Conservation (phyloP, 2,888 invertebrate species). For the Busseola fusca region DNA sequence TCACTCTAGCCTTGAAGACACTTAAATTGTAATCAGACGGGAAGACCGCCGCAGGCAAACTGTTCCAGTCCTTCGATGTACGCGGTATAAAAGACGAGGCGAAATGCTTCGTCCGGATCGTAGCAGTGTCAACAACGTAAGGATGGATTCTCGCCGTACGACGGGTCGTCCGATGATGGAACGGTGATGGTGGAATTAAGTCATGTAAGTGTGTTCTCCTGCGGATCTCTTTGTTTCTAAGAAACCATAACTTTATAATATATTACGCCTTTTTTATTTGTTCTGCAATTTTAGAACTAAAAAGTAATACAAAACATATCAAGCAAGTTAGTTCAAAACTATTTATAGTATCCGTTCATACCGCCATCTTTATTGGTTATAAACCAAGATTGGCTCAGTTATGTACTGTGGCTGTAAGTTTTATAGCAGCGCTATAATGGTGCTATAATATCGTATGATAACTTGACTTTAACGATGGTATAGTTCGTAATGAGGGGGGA, state of each 20-base stretch:
- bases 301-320: constrained; percentile 22
- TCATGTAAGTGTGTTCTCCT: too few species aligned
- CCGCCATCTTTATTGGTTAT: constrained; percentile 58
- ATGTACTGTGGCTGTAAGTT: constrained; percentile 60
- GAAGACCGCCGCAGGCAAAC: too few species aligned
- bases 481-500: constrained; percentile 48
- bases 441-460: constrained; percentile 57
- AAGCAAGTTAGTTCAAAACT: constrained; percentile 37
- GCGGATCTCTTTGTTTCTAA: too few species aligned
- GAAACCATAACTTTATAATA: not conserved
- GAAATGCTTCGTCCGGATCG: too few species aligned
- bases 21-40: too few species aligned
- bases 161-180: too few species aligned
- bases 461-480: constrained; percentile 52
- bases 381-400: constrained; percentile 67
- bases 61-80: too few species aligned
- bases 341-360: constrained; percentile 65
- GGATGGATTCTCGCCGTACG: too few species aligned
- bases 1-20: too few species aligned
- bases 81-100: too few species aligned
- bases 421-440: constrained; percentile 65
- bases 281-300: constrained; percentile 5
- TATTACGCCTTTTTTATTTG: not conserved
- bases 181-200: too few species aligned
- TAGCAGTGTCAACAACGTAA: too few species aligned